Evolutionary conservation across 2,113 vertebrate genomes (phyloP), one percentile per base, ranked within the genome.

Genomic region (Gymnogyps californianus): DNA sequence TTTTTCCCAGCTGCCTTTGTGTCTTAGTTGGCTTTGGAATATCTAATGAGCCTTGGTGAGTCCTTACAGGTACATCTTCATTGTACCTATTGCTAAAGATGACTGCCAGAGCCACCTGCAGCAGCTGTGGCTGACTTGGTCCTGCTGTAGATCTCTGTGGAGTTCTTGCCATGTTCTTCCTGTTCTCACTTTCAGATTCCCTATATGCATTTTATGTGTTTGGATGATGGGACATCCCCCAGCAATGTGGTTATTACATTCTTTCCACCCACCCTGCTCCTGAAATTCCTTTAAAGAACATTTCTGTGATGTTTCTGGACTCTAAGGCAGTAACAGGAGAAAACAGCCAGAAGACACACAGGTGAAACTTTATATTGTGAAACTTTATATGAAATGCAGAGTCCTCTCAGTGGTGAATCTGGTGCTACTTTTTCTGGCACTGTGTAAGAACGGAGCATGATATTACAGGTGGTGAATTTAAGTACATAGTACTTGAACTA

Each of bases 261-360:
- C 22, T 52, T 93, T 69, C 17, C 9, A n/a, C 11, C 2, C 2
- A 1, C 3, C 1, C 1, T 1, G 1, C 8, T 25, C 10, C 5
- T 69, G 26, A 59, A 62, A 61, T 57, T 49, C 28, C 17, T 38
- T 83, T 62, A 62, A 85, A n/a, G 7, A 78, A 11, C 6, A 15
- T 79, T 84, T 76, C 25, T n/a, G 8, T 55, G 32, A 15, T 5
- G 2, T 47, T 83, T 89, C 34, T 83, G 31, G 49, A 28, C 3
- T 83, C 20, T 46, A 31, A 87, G 26, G 6, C 11, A 34, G 11
- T 36, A 64, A 46, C 4, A 42, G 32, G 13, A 88, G 44, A 67
- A 67, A 87, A 51, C 2, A 66, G 3, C 2, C 13, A n/a, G 57
- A 82, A 67, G 18, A 49, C 10, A 40, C 3, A 47, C 2, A 72